Evolutionary conservation across 2,888 invertebrate species (phyloP).

Genomic region (Caenorhabditis plicata): DNA sequence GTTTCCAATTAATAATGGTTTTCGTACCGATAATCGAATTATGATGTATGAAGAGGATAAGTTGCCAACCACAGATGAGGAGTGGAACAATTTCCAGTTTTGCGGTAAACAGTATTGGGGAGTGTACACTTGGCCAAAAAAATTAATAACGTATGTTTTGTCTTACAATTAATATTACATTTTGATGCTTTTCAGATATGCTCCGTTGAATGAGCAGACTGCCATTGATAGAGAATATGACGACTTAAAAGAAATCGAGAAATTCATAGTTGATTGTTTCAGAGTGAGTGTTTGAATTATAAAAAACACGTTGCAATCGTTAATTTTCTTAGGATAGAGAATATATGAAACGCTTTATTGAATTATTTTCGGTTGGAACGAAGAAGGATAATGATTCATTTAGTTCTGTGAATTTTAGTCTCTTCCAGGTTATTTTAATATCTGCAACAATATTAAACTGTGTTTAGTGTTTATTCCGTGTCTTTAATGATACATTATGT

Average conservation of each 20-base stretch:
- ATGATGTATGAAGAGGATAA: constrained; percentile 44
- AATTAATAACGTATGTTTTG: constrained; percentile 42
- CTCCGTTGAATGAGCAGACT: constrained; percentile 47
- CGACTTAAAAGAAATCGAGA: constrained; percentile 42
- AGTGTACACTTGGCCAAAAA: constrained; percentile 71
- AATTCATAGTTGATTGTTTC: constrained; percentile 45
- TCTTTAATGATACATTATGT: constrained; percentile 76
- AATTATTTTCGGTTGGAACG: constrained; percentile 69
- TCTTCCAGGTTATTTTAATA: constrained; percentile 75
- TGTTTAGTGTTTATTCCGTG: constrained; percentile 79
- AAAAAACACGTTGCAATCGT: no score
- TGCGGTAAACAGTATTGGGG: constrained; percentile 74
- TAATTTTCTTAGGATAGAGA: constrained; percentile 19
- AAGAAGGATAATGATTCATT: constrained; percentile 84
- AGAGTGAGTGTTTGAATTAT: no score
- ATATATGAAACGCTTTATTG: constrained; percentile 34
- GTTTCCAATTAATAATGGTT: constrained; percentile 65
- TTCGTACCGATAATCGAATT: constrained; percentile 73
- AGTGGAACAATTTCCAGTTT: constrained; percentile 77
- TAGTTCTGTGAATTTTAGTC: constrained; percentile 73
- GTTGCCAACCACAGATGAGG: constrained; percentile 73
- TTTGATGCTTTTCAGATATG: constrained; percentile 35
- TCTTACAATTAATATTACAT: background rate
- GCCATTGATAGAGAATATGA: constrained; percentile 43
- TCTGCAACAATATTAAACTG: no score